These are phyloP conservation scores for Melanargia galathea DNA, from an alignment of 2,888 invertebrate species.

Conservation along the genomic window DNA sequence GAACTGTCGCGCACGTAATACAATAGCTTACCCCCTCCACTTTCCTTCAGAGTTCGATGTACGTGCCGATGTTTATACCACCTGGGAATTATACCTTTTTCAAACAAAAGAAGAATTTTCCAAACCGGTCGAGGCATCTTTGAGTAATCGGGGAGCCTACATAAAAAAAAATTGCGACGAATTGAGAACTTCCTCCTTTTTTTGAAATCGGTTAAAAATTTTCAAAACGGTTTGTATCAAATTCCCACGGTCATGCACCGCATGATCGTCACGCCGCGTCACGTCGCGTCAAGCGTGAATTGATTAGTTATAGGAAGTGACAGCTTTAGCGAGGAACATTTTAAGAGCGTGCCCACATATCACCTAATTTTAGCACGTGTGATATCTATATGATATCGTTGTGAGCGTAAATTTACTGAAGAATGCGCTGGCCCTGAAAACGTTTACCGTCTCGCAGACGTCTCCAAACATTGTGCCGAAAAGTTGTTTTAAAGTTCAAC, in stretches of 20 bases:
- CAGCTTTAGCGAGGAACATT: constrained; percentile 61
- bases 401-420: constrained; percentile 47
- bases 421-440: constrained; percentile 40
- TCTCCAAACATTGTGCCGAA: constrained; percentile 22
- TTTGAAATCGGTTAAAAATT: too few relatives aligned
- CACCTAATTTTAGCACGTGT: constrained; percentile 57
- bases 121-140: too few relatives aligned
- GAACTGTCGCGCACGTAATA: too few relatives aligned
- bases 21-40: too few relatives aligned
- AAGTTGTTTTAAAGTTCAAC: constrained; percentile 6
- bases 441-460: constrained; percentile 29
- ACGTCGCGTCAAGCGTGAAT: constrained; percentile 40
- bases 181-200: too few relatives aligned
- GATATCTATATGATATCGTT: constrained; percentile 52
- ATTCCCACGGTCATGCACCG: neutral
- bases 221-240: neutral
- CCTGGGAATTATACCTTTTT: too few relatives aligned
- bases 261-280: constrained; percentile 10
- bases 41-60: too few relatives aligned
- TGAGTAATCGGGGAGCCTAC: too few relatives aligned
- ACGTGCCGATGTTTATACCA: too few relatives aligned
- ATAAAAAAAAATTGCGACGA: too few relatives aligned
- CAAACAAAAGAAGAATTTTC: too few relatives aligned
- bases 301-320: constrained; percentile 62
- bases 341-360: constrained; percentile 52